Evolutionary conservation across 2,888 invertebrate genomes (phyloP).

Genomic region (Pheosia gnoma): DNA sequence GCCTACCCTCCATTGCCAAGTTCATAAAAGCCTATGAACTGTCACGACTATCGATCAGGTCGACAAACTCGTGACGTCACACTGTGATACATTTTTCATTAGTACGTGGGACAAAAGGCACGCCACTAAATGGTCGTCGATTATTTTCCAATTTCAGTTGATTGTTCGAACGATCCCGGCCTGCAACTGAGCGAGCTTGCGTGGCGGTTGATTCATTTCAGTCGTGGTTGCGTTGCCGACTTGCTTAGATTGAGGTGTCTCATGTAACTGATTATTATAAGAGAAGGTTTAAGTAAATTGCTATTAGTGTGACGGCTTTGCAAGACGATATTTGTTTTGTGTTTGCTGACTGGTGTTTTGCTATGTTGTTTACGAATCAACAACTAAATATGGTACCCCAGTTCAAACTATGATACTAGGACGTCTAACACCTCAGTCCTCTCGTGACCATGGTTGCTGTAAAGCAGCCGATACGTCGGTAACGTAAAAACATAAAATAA

Average conservation of each 20-base stretch:
- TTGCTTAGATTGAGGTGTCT: slow-evolving; percentile 24
- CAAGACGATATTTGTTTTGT: not conserved
- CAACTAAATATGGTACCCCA: no score
- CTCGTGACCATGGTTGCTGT: no score
- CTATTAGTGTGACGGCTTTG: not conserved
- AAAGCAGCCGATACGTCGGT: no score
- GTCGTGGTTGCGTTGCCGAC: slow-evolving; percentile 38
- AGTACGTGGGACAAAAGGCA: slow-evolving; percentile 52
- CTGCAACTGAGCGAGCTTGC: slow-evolving; percentile 48
- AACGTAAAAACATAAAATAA: no score
- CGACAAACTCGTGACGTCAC: slow-evolving; percentile 60
- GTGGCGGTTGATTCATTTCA: slow-evolving; percentile 34
- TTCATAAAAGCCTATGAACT: slow-evolving; percentile 42
- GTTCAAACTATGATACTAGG: no score
- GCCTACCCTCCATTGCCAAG: slow-evolving; percentile 46
- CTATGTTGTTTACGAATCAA: no score
- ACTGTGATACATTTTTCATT: slow-evolving; percentile 63
- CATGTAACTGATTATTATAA: not conserved
- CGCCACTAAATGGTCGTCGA: slow-evolving; percentile 50
- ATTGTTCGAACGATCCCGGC: slow-evolving; percentile 49
- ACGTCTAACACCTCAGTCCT: no score
- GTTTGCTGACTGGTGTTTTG: not conserved
- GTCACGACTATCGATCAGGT: slow-evolving; percentile 55
- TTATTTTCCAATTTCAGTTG: slow-evolving; percentile 69
- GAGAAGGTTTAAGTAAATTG: not conserved